These are phyloP conservation scores for Rotaria magnacalcarata DNA, from an alignment of 2,888 invertebrate genomes.

Conservation along the genomic window DNA sequence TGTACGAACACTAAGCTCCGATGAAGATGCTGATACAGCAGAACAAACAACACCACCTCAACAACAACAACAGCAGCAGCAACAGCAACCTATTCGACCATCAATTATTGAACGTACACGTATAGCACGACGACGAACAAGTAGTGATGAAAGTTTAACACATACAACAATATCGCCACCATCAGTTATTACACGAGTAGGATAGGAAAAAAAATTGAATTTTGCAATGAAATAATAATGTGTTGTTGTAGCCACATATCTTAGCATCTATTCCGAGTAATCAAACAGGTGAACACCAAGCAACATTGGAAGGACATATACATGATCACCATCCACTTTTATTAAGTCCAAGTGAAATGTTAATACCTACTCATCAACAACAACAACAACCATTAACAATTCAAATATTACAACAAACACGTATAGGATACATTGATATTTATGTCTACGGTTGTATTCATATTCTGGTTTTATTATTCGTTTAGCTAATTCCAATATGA, in stretches of 20 bases:
- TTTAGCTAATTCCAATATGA: conserved; percentile 4
- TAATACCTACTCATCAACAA: neutral
- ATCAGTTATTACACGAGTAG: neutral
- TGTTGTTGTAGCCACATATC: neutral
- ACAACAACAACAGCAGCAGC: neutral
- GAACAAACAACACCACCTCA: neutral
- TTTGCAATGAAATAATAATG: neutral
- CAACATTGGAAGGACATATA: neutral
- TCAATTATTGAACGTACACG: neutral
- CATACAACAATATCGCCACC: neutral
- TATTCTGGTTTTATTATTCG: neutral
- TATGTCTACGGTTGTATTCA: neutral
- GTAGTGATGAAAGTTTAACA: conserved; percentile 23
- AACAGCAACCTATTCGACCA: neutral
- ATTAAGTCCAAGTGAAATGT: neutral
- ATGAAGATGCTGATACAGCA: neutral
- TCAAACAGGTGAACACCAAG: conserved; percentile 6
- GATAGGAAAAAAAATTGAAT: neutral
- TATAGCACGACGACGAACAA: neutral
- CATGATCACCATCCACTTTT: neutral
- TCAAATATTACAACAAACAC: conserved; percentile 4
- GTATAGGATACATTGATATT: neutral
- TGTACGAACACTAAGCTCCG: neutral
- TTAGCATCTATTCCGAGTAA: conserved; percentile 8
- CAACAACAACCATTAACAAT: neutral